A percentile compares a stretch with the other conserved stretches of the same genome.
Conservation (phyloP, 1,140 invertebrate genomes). For the Chironomus tepperi region DNA sequence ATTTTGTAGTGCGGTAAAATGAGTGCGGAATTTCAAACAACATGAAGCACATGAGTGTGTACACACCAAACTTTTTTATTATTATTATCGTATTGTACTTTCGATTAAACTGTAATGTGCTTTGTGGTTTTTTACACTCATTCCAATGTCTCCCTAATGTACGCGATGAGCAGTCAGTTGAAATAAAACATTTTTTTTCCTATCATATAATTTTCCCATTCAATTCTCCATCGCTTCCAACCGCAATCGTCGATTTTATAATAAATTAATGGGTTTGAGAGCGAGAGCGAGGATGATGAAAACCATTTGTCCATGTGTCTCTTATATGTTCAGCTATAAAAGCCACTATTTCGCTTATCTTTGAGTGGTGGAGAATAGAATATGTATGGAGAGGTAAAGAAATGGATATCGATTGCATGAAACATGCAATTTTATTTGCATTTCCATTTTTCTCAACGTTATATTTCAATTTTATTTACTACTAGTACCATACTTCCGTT, state of each 20-base stretch:
- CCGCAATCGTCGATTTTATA: conserved; percentile 12
- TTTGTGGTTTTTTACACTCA: conserved; percentile 13
- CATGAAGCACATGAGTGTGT: background rate
- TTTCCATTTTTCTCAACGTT: no score
- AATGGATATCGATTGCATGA: background rate
- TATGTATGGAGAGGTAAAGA: background rate
- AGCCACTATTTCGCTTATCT: background rate
- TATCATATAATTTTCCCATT: background rate
- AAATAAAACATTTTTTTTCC: background rate
- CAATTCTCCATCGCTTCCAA: background rate
- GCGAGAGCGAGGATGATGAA: background rate
- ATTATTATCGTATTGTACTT: background rate
- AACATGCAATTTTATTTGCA: background rate
- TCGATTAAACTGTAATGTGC: conserved; percentile 20
- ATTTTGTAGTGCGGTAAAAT: conserved; percentile 17
- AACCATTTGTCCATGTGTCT: background rate
- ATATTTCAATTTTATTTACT: no score
- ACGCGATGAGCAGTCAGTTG: background rate
- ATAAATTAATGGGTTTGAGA: conserved; percentile 8
- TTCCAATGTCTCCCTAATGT: background rate
- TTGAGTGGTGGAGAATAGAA: background rate
- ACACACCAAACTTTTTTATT: no score
- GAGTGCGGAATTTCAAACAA: conserved; percentile 1
- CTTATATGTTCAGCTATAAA: background rate
- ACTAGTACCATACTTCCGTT: no score